Percentiles rank a stretch among this genome's conserved stretches.
Evolutionary conservation across 1,140 invertebrate genomes (phyloP).

Genomic region (Trinorchestia longiramus): DNA sequence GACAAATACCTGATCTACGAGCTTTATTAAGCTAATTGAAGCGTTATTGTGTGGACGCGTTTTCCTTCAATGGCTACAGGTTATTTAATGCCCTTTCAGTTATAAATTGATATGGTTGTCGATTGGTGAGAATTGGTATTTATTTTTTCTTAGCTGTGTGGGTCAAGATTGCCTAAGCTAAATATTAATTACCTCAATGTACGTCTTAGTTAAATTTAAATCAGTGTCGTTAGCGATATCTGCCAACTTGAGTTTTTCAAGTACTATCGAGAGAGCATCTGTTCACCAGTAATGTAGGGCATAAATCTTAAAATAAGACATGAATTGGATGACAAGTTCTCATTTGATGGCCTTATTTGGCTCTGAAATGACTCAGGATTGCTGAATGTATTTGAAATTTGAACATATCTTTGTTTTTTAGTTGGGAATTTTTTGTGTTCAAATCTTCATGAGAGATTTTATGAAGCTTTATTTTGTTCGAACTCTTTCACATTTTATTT

Average conservation of each 20-base stretch:
- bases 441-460: not conserved
- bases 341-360: not conserved
- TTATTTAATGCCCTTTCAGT: not conserved
- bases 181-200: too few relatives aligned
- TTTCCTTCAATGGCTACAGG: not conserved
- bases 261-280: not conserved
- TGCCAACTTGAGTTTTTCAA: not conserved
- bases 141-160: too few relatives aligned
- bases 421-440: not conserved
- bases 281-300: not conserved
- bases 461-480: not conserved
- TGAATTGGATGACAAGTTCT: not conserved
- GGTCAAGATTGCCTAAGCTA: too few relatives aligned
- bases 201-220: too few relatives aligned
- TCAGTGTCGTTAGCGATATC: not conserved
- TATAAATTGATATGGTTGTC: not conserved
- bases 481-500: not conserved
- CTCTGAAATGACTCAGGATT: not conserved
- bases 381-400: not conserved
- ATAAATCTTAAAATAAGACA: not conserved
- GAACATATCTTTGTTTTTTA: not conserved
- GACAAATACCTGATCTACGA: not conserved
- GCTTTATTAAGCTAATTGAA: not conserved
- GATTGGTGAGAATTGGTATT: too few relatives aligned
- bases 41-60: not conserved